A percentile compares a stretch with the other conserved stretches of the same genome.
These are phyloP conservation scores for Drosophila imparisetae DNA, from an alignment of 2,888 invertebrate species.

Conservation along the genomic window DNA sequence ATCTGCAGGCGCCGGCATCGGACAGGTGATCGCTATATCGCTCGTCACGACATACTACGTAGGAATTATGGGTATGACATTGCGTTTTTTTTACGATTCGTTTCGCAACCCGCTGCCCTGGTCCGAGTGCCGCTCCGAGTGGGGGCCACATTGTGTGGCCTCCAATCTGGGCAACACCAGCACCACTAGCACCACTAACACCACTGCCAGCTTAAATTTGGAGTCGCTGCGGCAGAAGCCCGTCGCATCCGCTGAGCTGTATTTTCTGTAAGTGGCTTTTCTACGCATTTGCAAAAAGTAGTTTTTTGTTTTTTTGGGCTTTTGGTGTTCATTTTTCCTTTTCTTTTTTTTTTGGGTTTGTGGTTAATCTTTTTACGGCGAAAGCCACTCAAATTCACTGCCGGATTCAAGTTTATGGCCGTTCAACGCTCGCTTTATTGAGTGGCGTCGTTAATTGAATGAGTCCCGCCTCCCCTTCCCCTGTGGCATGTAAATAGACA, in stretches of 20 bases:
- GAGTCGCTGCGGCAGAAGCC: conserved; percentile 45
- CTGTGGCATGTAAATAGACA: conserved; percentile 55
- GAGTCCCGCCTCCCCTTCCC: conserved; percentile 32
- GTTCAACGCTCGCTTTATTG: conserved; percentile 69
- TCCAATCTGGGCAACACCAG: conserved; percentile 74
- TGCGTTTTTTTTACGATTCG: conserved; percentile 88
- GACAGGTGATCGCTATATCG: conserved; percentile 86
- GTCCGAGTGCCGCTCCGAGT: conserved; percentile 86
- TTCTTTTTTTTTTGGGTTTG: conserved; percentile 17
- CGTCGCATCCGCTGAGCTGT: conserved; percentile 84
- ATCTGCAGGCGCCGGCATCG: conserved; percentile 86
- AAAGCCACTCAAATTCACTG: conserved; percentile 26
- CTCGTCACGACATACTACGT: conserved; percentile 89
- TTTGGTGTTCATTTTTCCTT: conserved; percentile 22
- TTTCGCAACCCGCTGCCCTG: conserved; percentile 88
- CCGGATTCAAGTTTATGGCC: conserved; percentile 68
- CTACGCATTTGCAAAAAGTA: conserved; percentile 17
- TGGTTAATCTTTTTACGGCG: conserved; percentile 59
- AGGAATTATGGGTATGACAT: conserved; percentile 88
- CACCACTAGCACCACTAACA: conserved; percentile 22
- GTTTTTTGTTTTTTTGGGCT: conserved; percentile 11
- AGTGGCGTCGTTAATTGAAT: conserved; percentile 65
- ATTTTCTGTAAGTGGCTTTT: conserved; percentile 84
- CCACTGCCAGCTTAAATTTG: conserved; percentile 14
- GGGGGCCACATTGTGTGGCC: conserved; percentile 85